Conservation (phyloP, 2,888 invertebrate species). For the Trilocha varians region DNA sequence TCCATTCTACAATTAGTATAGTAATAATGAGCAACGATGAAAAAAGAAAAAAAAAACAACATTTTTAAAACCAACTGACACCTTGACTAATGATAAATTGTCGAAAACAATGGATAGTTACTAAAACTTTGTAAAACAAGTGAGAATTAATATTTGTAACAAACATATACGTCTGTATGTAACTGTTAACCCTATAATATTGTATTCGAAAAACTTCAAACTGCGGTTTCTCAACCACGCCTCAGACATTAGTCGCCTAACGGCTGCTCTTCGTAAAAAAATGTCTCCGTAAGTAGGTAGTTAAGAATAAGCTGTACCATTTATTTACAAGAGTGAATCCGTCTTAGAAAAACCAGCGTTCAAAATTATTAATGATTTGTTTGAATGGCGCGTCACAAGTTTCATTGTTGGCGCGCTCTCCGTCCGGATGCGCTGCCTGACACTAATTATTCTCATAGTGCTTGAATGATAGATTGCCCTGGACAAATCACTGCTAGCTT, state of each 20-base stretch:
- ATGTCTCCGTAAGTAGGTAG: constrained; percentile 68
- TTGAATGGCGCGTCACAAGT: constrained; percentile 66
- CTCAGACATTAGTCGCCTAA: constrained; percentile 41
- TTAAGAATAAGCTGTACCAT: constrained; percentile 65
- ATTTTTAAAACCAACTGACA: no score
- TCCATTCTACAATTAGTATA: no score
- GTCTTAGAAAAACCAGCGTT: constrained; percentile 67
- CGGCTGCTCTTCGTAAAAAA: constrained; percentile 48
- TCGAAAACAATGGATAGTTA: no score
- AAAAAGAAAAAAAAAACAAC: no score
- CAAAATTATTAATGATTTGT: constrained; percentile 71
- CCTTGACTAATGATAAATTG: no score
- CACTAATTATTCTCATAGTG: constrained; percentile 73
- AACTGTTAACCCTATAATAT: background rate
- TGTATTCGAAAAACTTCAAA: background rate
- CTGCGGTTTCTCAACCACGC: constrained; percentile 16
- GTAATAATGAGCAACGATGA: no score
- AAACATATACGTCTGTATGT: background rate
- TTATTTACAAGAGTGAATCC: constrained; percentile 68
- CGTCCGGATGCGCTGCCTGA: constrained; percentile 67
- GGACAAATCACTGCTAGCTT: constrained; percentile 68
- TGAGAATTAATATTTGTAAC: no score
- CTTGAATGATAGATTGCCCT: constrained; percentile 69
- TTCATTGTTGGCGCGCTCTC: constrained; percentile 62
- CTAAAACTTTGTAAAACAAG: no score